Conservation (phyloP, 2,797 vertebrate species). For the Crax fasciolata region DNA sequence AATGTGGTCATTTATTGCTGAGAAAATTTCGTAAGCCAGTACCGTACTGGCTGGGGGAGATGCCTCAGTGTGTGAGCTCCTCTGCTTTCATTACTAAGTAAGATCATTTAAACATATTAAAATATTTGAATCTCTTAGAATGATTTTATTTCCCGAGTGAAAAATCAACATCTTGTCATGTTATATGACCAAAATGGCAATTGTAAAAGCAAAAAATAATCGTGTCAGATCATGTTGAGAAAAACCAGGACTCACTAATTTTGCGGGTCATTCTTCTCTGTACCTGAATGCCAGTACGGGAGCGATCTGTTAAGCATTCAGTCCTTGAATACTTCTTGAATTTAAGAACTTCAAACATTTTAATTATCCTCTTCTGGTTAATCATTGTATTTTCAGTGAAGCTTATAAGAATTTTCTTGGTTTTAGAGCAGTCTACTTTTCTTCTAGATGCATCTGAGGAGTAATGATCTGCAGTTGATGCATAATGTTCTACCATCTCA, state of each 20-base stretch:
- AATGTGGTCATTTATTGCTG: neutral
- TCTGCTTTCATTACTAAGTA: neutral
- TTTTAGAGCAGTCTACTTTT: neutral
- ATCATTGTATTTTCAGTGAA: neutral
- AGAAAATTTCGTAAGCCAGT: neutral
- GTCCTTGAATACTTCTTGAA: neutral
- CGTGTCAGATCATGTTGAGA: neutral
- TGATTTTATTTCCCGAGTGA: neutral
- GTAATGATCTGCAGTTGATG: too few species aligned
- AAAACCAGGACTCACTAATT: neutral
- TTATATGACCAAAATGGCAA: neutral
- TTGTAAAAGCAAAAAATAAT: neutral
- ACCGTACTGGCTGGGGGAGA: neutral
- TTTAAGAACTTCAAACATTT: neutral
- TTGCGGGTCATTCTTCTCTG: neutral
- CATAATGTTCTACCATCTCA: neutral
- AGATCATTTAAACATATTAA: neutral
- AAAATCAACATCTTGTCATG: neutral
- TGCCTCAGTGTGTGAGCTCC: neutral
- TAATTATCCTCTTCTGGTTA: neutral
- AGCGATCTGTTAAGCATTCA: neutral
- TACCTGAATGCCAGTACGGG: neutral
- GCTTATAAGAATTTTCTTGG: neutral
- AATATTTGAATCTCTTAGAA: neutral
- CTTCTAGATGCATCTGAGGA: neutral